Percentiles rank a stretch among this genome's conserved stretches.
Conservation (phyloP, 2,888 invertebrate genomes). For the Mallateleia sp. region DNA sequence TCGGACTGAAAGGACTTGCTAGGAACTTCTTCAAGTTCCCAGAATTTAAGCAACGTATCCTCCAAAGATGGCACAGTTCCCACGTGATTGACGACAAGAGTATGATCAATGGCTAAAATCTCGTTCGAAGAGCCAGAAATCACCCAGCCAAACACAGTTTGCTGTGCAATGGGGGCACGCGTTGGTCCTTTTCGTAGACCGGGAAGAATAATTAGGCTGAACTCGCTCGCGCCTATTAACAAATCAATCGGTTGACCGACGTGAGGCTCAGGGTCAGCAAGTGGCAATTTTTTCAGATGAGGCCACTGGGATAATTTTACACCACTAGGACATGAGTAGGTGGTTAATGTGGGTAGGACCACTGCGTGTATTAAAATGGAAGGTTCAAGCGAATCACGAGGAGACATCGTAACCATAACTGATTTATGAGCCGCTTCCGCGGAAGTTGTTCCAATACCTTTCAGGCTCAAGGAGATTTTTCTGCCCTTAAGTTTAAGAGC, state of each 20-base stretch:
- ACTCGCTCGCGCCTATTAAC: neutral
- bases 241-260: neutral
- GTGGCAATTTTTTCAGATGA: neutral
- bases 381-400: no score
- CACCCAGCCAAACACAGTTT: neutral
- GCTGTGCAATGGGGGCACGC: neutral
- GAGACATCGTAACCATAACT: no score
- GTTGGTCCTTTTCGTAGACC: neutral
- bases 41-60: neutral
- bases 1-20: neutral
- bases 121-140: neutral
- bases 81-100: neutral
- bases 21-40: conserved; percentile 17
- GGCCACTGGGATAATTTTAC: neutral
- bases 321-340: no score
- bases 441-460: no score
- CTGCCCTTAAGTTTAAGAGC: no score
- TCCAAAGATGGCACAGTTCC: neutral
- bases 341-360: no score
- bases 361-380: no score
- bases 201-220: neutral
- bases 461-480: no score
- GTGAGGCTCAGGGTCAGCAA: neutral
- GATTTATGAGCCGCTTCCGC: no score
- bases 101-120: neutral